These are phyloP conservation scores for Agriotes lineatus DNA, from an alignment of 2,888 invertebrate species.

Conservation along the genomic window DNA sequence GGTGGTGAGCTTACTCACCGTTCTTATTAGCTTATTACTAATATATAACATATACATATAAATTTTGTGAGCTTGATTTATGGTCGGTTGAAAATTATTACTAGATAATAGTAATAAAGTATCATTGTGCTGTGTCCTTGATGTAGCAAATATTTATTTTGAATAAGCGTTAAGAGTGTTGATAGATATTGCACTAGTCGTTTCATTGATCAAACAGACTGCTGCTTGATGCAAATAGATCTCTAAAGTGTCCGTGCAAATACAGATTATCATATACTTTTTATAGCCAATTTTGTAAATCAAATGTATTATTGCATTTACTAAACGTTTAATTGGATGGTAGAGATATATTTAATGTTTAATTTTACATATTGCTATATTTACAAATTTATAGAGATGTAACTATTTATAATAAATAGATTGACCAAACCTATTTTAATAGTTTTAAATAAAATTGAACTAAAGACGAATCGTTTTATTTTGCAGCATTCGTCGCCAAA, in stretches of 20 bases:
- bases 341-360: constrained; percentile 18
- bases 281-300: constrained; percentile 20
- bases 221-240: neutral
- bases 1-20: neutral
- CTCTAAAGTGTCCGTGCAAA: constrained; percentile 1
- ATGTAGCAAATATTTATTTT: constrained; percentile 21
- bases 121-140: constrained; percentile 22
- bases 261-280: constrained; percentile 20
- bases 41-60: neutral
- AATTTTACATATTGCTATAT: constrained; percentile 55
- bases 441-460: constrained; percentile 43
- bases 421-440: constrained; percentile 51
- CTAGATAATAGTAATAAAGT: constrained; percentile 11
- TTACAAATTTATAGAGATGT: constrained; percentile 50
- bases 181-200: neutral
- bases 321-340: constrained; percentile 8
- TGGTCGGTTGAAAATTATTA: neutral
- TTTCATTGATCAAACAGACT: no score
- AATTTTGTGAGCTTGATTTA: neutral
- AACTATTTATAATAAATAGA: constrained; percentile 52
- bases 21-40: neutral
- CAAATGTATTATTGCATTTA: constrained; percentile 14
- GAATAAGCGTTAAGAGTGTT: neutral
- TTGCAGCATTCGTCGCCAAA: neutral
- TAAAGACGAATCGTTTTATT: constrained; percentile 20